Evolutionary conservation across 30 jellyfish, hydroid and myxozoan genomes (phyloP), one percentile per base, ranked within the genome.

Genomic region (Cassiopea andromeda): DNA sequence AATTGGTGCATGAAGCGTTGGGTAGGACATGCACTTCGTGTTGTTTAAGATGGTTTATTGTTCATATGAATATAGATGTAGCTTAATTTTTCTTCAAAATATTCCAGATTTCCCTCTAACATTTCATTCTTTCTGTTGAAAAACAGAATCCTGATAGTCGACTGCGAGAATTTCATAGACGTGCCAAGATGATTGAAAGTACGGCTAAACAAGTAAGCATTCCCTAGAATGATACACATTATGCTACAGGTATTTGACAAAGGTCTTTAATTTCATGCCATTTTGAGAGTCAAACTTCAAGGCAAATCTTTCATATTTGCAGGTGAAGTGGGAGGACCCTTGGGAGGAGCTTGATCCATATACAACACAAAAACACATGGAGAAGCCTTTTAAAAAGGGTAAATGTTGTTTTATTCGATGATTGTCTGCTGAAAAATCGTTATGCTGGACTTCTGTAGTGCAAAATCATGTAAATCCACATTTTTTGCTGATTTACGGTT

Each of bases 341-440:
- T 81, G 90, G 90, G 82, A 81, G 58, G 90, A 81, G 80, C 80
- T 81, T 17, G 90, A 81, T 68, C 57, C 80, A 44, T 81, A 64
- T 19, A 46, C 80, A 66, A 79, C 45, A 66, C 60, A 18, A 17
- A 81, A 67, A 81, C 80, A 81, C 19, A 38, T 60, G 81, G 90
- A 45, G 19, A 81, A 81, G 19, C 90, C 82, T 14, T 81, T 81
- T 60, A 81, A 67, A 69, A 81, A 81, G 69, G 90, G 90, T 67
- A 6, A 27, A 48, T 8, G 46, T 17, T 27, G 15, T 64, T 27
- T 64, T 64, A 14, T 5, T 54, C 64, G 64, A 6, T 6, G 10
- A 54, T 54, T 54, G 38, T 27, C 38, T 27, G 38, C 38, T 27
- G 38, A 27, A 27, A 27, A 27, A 27, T 27, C 38, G 38, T 27